phyloP scores from a whole-genome alignment of 2,113 vertebrate species.

The Saccopteryx leptura region DNA sequence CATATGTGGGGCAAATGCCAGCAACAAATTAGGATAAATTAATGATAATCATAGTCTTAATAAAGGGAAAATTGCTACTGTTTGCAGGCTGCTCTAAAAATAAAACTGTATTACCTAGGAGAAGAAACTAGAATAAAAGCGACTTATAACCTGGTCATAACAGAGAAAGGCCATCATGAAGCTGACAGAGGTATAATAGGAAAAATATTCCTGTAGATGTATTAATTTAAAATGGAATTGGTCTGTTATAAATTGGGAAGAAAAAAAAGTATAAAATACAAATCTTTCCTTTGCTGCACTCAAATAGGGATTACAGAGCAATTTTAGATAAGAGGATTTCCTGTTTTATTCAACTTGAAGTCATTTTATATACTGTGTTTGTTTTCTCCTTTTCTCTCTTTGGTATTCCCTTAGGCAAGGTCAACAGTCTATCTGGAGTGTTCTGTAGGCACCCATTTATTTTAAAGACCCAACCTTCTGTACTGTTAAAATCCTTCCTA shows the following conservation, averaged over 20 bases:
- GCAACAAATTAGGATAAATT: conserved; percentile 23
- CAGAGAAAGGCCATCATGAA: neutral
- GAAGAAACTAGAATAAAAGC: conserved; percentile 50
- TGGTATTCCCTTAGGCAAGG: conserved; percentile 43
- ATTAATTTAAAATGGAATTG: conserved; percentile 69
- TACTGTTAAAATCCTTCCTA: neutral
- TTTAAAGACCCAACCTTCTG: neutral
- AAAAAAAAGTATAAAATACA: conserved; percentile 71
- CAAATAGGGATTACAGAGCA: conserved; percentile 57
- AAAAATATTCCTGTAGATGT: conserved; percentile 62
- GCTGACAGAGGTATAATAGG: conserved; percentile 24
- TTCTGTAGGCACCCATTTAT: conserved; percentile 33
- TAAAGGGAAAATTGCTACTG: neutral
- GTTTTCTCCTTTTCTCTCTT: neutral
- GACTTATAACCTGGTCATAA: conserved; percentile 48
- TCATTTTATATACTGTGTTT: conserved; percentile 35
- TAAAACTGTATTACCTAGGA: neutral
- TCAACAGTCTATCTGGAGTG: conserved; percentile 27
- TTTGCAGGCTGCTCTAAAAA: neutral
- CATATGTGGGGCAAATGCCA: neutral
- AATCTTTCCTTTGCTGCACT: conserved; percentile 66
- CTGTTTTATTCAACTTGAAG: conserved; percentile 63
- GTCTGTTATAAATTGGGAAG: conserved; percentile 64
- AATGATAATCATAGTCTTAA: conserved; percentile 25
- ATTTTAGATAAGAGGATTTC: conserved; percentile 78